Evolutionary conservation across 2,797 vertebrate genomes (phyloP), one percentile per base, ranked within the genome.

Genomic region (Tapirus indicus): DNA sequence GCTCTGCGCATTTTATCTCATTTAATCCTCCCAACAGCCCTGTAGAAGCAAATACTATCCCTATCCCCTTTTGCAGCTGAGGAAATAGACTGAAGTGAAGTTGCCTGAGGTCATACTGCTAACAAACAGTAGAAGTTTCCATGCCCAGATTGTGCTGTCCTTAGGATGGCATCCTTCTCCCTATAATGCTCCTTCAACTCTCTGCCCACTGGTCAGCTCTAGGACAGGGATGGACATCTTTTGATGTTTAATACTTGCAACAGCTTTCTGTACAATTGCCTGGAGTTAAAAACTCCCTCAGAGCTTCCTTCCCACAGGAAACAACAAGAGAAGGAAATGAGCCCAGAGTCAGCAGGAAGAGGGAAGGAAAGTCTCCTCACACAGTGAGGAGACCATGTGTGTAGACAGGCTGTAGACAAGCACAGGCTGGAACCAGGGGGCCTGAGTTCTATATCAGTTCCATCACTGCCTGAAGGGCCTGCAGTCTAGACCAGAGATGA

Each of bases 301-400:
- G 35, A 79, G 60, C 27, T 78, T 60, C 41, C 68, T 89, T 91
- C 41, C 17, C 74, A 7, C 20, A 72, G 80, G 49, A 94, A 84
- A 88, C 7, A 32, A 29, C 10, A n/a, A 90, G 47, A 75, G 66
- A 62, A 96, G 68, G 74, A 94, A 78, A 85, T 47, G 29, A 93
- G 62, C 23, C 25, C 83, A 56, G 56, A 27, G 29, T 84, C 64
- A 85, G 20, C 62, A 77, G 75, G 75, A 89, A 84, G 66, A 78
- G 60, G 25, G 72, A 88, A 38, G 60, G 83, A 52, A 58, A 95
- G 17, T n/a, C n/a, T n/a, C n/a, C n/a, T n/a, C n/a, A n/a, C n/a
- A 10, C 88, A 18, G 58, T 23, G 69, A 52, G 35, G 41, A 88
- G 12, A 62, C 58, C 23, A 2, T 0, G 1, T 56, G 79, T 56